Base-by-base conservation (phyloP, 2,797 vertebrate species). In the Botia kubotai region DNA sequence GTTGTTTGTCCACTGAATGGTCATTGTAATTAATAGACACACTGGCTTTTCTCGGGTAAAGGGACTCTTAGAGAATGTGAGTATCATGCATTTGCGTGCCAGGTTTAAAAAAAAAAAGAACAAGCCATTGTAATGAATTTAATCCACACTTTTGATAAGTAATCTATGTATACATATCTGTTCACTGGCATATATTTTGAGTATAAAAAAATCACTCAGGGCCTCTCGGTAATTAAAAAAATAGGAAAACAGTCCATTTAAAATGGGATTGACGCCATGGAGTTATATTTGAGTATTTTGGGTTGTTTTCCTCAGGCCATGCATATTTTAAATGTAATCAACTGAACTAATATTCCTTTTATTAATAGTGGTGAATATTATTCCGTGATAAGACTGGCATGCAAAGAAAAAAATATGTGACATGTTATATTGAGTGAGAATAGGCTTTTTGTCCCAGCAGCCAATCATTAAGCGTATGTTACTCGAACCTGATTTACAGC, bases 151-250 rank as follows among this genome's bases (percentile, higher is more conserved):
- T 95, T 94, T 93, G 93, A 94, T 92, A 93, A 93, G 91, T 92
- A 93, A 93, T 92, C 90, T 93, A 91, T 92, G 92, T 95, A 94
- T 93, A 95, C 93, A 95, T 94, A 95, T 94, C 93, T 93, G 92
- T 93, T 93, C 87, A 92, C 93, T 94, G 93, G 93, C 93, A 91
- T 95, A 95, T 94, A 93, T 95, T 93, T 93, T 94, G 91, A 90
- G 91, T 93, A 90, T 77, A 88, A 77, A 83, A 82, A 74, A 83
- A 43, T 89, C 90, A 92, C 94, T 95, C 94, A 95, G 94, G 94
- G 94, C 93, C 94, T 94, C 93, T 93, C 88, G 82, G 90, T 94
- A 93, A 93, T 91, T 92, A 92, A 93, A 92, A 92, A 86, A 91
- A 91, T 93, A 90, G 89, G 91, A 94, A 91, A 93, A 92, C 91